Percentiles rank a stretch among this genome's conserved stretches.
phyloP scores from a whole-genome alignment of 2,113 vertebrate species.

The Amphiprion ocellaris region DNA sequence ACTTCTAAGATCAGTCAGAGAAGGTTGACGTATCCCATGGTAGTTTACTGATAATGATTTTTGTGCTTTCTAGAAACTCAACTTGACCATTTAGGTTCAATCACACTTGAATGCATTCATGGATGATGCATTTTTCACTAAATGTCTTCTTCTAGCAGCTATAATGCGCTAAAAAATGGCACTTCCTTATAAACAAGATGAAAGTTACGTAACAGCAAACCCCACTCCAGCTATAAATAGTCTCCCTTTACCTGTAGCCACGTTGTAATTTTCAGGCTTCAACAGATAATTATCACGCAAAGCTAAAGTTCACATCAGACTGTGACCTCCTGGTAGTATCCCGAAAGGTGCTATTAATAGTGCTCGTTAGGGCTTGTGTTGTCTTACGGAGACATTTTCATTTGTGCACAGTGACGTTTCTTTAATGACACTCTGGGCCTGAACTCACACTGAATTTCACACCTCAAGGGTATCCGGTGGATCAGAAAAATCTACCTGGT shows the following conservation, averaged over 20 bases:
- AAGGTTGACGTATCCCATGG: too few species aligned
- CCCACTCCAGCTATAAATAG: neutral
- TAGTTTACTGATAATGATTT: too few species aligned
- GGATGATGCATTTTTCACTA: neutral
- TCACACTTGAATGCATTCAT: neutral
- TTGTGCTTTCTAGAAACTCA: too few species aligned
- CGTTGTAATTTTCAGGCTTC: slow-evolving; percentile 14
- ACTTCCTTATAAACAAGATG: neutral
- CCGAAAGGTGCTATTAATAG: slow-evolving; percentile 42
- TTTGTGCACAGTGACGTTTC: slow-evolving; percentile 13
- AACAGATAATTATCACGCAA: slow-evolving; percentile 33
- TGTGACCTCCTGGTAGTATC: slow-evolving; percentile 33
- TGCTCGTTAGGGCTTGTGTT: slow-evolving; percentile 22
- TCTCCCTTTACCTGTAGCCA: neutral
- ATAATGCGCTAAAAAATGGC: neutral
- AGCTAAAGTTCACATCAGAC: slow-evolving; percentile 20
- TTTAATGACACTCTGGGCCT: slow-evolving; percentile 32
- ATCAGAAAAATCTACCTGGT: slow-evolving; percentile 36
- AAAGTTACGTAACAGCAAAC: slow-evolving; percentile 4
- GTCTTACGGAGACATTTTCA: slow-evolving; percentile 48
- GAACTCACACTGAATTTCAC: slow-evolving; percentile 30
- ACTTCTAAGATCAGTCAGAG: too few species aligned
- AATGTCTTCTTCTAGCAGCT: too few species aligned
- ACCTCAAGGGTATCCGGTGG: slow-evolving; percentile 17
- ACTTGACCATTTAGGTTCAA: too few species aligned